Base-by-base conservation (phyloP, 2,113 vertebrate genomes). In the Pipa parva region DNA sequence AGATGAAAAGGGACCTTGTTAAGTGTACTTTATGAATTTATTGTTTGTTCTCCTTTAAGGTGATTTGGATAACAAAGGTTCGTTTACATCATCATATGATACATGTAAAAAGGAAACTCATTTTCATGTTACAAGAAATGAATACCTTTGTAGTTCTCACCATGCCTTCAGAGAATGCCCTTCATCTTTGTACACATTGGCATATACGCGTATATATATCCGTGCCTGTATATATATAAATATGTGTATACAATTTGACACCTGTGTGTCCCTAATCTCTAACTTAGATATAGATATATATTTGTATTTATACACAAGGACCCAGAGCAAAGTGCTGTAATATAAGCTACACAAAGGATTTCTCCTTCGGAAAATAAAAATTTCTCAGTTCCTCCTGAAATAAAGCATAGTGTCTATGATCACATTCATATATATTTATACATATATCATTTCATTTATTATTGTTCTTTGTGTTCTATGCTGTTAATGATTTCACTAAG, bases 191-290 rank as follows among this genome's bases (percentile, higher is more conserved):
- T 65, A 65, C 51, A 56, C 20, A 21, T 46, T 51, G 45, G 63
- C 52, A 46, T 65, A 24, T 57, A 56, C 18, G 51, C 12, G 21
- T 24, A 24, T 49, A 49, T 24, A 24, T 24, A 20, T 49, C 7
- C 56, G 36, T 56, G 36, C 20, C 26, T 65, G 21, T 46, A 31
- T 65, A 24, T 65, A 31, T 9, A 45, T 65, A 65, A 31, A 46
- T 65, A 46, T 56, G 51, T 56, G 52, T 56, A 29, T 56, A 25
- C 51, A 56, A 17, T 24, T 56, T 37, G 33, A 56, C 52, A 56
- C n/a, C 37, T 56, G 36, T 28, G 63, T 33, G 55, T 36, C 37
- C 63, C 36, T 46, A 57, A 66, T 25, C 52, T 66, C 54, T 48
- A 49, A 24, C 63, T 12, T 58, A 58, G 15, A 26, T 59, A 50